A percentile compares a stretch with the other conserved stretches of the same genome.
phyloP scores from a whole-genome alignment of 2,113 vertebrate genomes.

The Gnathonemus longibarbis region DNA sequence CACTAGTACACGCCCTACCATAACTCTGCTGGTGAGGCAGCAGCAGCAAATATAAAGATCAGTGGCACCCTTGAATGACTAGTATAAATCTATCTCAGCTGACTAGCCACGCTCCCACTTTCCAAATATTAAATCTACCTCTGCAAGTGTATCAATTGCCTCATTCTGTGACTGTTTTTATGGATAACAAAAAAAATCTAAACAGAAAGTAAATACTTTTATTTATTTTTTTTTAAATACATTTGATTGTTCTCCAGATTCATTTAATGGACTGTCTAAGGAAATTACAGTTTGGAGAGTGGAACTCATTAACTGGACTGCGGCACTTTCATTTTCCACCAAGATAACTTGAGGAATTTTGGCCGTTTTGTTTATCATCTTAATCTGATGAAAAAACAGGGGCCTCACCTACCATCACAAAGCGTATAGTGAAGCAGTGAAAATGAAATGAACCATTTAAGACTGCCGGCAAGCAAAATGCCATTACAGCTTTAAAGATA shows the following conservation, averaged over 20 bases:
- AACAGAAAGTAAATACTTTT: background rate
- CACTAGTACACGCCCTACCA: background rate
- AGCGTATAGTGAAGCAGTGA: background rate
- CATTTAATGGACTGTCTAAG: constrained; percentile 9
- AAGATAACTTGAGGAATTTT: constrained; percentile 4
- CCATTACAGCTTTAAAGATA: background rate
- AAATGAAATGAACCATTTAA: constrained; percentile 9
- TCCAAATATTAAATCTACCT: background rate
- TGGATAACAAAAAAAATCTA: background rate
- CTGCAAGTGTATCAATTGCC: background rate
- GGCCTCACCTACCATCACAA: background rate
- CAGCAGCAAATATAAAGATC: background rate
- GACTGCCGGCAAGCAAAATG: background rate
- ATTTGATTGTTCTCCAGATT: constrained; percentile 22
- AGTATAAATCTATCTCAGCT: background rate
- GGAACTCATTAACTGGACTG: constrained; percentile 29
- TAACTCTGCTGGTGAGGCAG: background rate
- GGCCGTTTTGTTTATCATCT: background rate
- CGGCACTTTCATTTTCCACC: constrained; percentile 32
- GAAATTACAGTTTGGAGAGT: constrained; percentile 17
- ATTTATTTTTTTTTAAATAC: background rate
- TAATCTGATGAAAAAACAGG: constrained; percentile 23
- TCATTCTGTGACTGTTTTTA: background rate
- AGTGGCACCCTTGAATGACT: background rate
- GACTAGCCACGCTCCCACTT: background rate